These are phyloP conservation scores for Dromaius novaehollandiae DNA, from an alignment of 2,113 vertebrate species.

Conservation along the genomic window DNA sequence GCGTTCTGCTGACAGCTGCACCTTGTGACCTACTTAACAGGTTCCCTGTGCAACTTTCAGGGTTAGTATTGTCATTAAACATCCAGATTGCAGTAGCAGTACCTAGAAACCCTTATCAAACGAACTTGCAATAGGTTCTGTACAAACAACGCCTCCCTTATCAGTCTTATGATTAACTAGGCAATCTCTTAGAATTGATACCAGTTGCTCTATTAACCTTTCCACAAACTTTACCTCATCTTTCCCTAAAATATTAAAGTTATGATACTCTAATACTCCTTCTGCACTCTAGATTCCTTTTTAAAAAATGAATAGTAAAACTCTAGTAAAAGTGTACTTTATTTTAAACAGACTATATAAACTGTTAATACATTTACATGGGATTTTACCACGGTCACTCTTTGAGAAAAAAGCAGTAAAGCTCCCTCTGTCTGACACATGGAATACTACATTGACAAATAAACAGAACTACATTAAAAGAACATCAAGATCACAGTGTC, in stretches of 20 bases:
- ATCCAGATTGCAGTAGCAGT: background rate
- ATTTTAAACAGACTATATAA: background rate
- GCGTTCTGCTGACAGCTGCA: background rate
- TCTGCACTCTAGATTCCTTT: background rate
- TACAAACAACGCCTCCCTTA: background rate
- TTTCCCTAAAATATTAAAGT: background rate
- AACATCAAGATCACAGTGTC: background rate
- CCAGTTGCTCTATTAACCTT: background rate
- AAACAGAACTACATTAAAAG: background rate
- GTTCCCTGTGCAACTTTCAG: background rate
- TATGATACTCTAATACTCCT: background rate
- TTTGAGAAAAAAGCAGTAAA: background rate
- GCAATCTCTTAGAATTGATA: background rate
- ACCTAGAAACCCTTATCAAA: background rate
- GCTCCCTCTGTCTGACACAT: background rate
- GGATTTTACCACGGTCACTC: background rate
- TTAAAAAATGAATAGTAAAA: background rate
- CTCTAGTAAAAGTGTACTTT: background rate
- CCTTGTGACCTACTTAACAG: background rate
- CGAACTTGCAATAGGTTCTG: background rate
- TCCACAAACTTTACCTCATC: background rate
- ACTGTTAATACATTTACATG: background rate
- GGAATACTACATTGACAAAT: background rate
- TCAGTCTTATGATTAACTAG: background rate
- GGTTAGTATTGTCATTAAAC: background rate